Evolutionary conservation across 1,140 invertebrate genomes (phyloP).

Genomic region (Diabrotica virgifera): DNA sequence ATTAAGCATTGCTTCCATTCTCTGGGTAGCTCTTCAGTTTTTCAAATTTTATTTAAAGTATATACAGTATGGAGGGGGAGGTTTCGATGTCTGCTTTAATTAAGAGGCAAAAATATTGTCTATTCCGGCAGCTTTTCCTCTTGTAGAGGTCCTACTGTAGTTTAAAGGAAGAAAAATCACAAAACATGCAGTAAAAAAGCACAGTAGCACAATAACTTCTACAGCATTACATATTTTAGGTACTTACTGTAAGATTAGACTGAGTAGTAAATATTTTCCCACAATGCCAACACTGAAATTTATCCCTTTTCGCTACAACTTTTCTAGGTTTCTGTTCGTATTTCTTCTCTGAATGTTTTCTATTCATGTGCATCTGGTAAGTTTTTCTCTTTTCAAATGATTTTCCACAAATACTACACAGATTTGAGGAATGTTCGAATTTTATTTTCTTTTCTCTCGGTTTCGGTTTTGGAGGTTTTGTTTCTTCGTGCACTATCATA

Average conservation of each 20-base stretch:
- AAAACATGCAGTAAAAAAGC: too few species aligned
- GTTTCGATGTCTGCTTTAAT: too few species aligned
- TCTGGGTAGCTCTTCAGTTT: too few species aligned
- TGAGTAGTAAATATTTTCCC: slow-evolving; percentile 12
- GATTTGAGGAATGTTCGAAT: slow-evolving; percentile 6
- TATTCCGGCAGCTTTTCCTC: too few species aligned
- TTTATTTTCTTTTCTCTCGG: neutral
- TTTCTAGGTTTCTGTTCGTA: slow-evolving; percentile 1
- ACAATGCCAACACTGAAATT: slow-evolving; percentile 15
- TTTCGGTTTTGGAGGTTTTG: neutral
- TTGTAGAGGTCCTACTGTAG: too few species aligned
- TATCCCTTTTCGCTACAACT: neutral
- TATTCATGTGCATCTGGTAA: slow-evolving; percentile 11
- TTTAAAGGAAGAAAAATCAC: too few species aligned
- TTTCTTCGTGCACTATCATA: slow-evolving; percentile 6
- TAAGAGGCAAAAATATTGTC: too few species aligned
- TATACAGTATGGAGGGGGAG: too few species aligned
- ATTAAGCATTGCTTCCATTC: too few species aligned
- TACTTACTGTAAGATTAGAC: slow-evolving; percentile 5
- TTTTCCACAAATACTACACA: slow-evolving; percentile 14
- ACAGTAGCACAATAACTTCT: too few species aligned
- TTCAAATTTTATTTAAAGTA: too few species aligned
- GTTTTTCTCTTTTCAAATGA: slow-evolving; percentile 15
- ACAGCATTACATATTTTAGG: too few species aligned
- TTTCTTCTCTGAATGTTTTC: slow-evolving; percentile 8